A percentile compares a stretch with the other conserved stretches of the same genome.
These are phyloP conservation scores for Dromaius novaehollandiae DNA, from an alignment of 2,113 vertebrate species.

Conservation along the genomic window DNA sequence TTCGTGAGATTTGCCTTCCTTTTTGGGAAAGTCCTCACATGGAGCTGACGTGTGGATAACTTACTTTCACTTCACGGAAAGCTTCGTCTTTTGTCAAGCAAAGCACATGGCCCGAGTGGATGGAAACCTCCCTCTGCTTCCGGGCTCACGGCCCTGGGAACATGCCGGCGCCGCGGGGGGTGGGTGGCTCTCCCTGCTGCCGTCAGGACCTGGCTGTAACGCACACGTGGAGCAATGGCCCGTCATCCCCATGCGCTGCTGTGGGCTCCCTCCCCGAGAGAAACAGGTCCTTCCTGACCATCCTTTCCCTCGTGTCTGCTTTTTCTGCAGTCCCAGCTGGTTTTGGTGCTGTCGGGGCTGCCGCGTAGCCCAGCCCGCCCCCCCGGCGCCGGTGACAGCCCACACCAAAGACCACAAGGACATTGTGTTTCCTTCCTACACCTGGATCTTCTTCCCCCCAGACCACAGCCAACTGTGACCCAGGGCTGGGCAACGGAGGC, in stretches of 20 bases:
- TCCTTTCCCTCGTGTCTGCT: neutral
- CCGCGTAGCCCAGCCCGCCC: neutral
- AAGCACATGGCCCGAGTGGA: fast-evolving
- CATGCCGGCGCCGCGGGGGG: too few species aligned
- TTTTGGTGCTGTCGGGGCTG: neutral
- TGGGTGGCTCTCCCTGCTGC: neutral
- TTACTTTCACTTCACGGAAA: neutral
- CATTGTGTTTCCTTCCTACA: constrained; percentile 2
- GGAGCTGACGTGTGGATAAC: neutral
- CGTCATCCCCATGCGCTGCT: fast-evolving
- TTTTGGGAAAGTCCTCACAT: neutral
- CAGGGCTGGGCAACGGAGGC: neutral
- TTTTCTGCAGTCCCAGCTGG: neutral
- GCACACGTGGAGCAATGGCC: fast-evolving
- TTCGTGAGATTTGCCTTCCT: neutral
- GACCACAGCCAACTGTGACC: neutral
- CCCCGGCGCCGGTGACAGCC: neutral
- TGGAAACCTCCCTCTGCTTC: neutral
- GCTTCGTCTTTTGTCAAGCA: fast-evolving
- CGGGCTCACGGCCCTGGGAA: neutral
- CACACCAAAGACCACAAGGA: neutral
- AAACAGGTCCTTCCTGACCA: neutral
- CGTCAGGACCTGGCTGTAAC: fast-evolving
- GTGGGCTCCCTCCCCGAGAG: neutral
- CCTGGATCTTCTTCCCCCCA: neutral